These are phyloP conservation scores for Numida meleagris DNA, from an alignment of 2,113 vertebrate species.

Conservation along the genomic window DNA sequence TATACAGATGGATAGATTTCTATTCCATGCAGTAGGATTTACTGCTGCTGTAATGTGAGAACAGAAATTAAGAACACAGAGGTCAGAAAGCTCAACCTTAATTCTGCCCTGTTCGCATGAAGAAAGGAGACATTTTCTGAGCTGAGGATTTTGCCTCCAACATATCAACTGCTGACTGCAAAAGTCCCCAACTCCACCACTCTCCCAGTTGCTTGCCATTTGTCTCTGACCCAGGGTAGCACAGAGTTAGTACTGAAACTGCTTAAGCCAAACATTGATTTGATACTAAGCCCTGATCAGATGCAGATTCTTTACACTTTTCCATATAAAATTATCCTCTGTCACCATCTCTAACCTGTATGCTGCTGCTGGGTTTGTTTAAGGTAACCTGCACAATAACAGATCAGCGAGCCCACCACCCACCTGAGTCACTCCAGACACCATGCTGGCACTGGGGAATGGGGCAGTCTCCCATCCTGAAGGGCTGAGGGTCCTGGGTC, in stretches of 20 bases:
- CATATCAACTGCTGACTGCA: neutral
- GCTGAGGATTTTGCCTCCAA: neutral
- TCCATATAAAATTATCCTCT: neutral
- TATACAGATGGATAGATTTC: neutral
- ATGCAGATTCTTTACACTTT: neutral
- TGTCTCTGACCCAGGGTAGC: neutral
- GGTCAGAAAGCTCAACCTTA: slow-evolving; percentile 20
- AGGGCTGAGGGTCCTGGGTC: neutral
- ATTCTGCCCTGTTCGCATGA: neutral
- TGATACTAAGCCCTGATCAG: neutral
- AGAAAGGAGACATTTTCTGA: neutral
- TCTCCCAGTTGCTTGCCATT: neutral
- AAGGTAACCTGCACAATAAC: neutral
- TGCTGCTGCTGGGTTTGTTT: neutral
- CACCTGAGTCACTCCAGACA: neutral
- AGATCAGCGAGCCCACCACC: neutral
- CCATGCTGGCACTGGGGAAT: neutral
- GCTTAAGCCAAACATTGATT: neutral
- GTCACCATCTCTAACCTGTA: neutral
- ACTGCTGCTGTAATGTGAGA: slow-evolving; percentile 37
- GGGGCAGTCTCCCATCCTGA: neutral
- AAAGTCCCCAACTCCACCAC: neutral
- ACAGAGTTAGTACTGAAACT: neutral
- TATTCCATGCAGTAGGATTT: slow-evolving; percentile 25
- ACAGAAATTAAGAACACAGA: neutral